Conservation (phyloP, 1,140 invertebrate species). For the Panulirus ornatus region DNA sequence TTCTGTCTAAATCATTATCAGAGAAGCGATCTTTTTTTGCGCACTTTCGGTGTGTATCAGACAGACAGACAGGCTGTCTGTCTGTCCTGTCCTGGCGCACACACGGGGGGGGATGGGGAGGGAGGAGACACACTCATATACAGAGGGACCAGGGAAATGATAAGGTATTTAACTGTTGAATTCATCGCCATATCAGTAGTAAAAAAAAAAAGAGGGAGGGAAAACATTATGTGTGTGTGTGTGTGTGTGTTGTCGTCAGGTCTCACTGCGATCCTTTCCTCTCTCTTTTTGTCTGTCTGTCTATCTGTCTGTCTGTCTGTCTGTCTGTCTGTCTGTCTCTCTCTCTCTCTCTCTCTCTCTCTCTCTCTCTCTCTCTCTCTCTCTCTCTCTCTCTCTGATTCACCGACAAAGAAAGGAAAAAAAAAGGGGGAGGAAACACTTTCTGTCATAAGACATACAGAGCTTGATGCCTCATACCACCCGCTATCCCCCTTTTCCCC, state of each 20-base stretch:
- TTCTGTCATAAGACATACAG: too few species aligned
- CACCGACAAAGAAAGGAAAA: too few species aligned
- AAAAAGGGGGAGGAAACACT: too few species aligned
- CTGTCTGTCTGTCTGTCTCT: constrained; percentile 7
- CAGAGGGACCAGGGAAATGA: too few species aligned
- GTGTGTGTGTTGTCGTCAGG: neutral
- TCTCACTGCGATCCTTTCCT: neutral
- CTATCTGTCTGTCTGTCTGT: neutral
- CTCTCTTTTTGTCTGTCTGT: neutral
- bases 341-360: constrained; percentile 1
- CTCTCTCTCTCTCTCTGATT: constrained; percentile 2
- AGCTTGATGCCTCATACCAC: too few species aligned
- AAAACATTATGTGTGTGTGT: neutral
- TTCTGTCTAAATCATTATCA: neutral
- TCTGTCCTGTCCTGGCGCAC: too few species aligned
- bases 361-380: constrained; percentile 5
- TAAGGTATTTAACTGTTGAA: too few species aligned
- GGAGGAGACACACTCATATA: too few species aligned
- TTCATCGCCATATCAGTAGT: too few species aligned
- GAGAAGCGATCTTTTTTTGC: neutral
- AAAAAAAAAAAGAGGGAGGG: constrained; percentile 15
- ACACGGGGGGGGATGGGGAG: neutral
- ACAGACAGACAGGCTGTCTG: too few species aligned
- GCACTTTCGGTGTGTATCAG: too few species aligned
- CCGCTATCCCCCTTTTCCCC: too few species aligned